Conservation (phyloP, 2,113 vertebrate genomes). For the Chroicocephalus ridibundus region DNA sequence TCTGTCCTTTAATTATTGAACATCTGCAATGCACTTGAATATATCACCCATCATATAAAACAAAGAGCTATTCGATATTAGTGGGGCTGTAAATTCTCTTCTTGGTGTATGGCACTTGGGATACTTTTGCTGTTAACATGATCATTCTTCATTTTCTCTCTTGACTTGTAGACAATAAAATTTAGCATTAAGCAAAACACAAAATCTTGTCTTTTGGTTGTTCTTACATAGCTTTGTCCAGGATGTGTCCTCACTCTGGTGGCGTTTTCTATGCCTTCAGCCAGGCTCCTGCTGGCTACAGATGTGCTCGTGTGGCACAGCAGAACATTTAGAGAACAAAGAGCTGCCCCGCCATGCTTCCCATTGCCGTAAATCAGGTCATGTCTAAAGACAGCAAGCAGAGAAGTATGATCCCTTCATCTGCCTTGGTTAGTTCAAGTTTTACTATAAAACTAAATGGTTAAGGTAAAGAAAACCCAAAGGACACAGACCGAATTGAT, state of each 20-base stretch:
- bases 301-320: rapidly evolving
- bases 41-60: rapidly evolving
- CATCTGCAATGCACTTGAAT: neutral
- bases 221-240: neutral
- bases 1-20: neutral
- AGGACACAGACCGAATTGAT: neutral
- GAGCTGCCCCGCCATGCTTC: neutral
- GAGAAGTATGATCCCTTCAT: neutral
- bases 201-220: neutral
- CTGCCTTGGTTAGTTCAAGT: neutral
- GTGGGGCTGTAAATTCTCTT: neutral
- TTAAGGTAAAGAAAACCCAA: neutral
- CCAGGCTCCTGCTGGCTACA: neutral
- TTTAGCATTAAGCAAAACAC: neutral
- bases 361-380: too few relatives aligned
- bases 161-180: slow-evolving; percentile 47
- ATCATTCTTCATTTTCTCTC: neutral
- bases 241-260: rapidly evolving
- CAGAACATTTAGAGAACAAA: neutral
- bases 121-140: neutral
- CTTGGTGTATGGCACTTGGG: neutral
- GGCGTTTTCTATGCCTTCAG: neutral
- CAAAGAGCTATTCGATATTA: neutral
- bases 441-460: neutral
- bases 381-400: neutral